Evolutionary conservation across 2,797 vertebrate species (phyloP).

Genomic region (Scleropages formosus): DNA sequence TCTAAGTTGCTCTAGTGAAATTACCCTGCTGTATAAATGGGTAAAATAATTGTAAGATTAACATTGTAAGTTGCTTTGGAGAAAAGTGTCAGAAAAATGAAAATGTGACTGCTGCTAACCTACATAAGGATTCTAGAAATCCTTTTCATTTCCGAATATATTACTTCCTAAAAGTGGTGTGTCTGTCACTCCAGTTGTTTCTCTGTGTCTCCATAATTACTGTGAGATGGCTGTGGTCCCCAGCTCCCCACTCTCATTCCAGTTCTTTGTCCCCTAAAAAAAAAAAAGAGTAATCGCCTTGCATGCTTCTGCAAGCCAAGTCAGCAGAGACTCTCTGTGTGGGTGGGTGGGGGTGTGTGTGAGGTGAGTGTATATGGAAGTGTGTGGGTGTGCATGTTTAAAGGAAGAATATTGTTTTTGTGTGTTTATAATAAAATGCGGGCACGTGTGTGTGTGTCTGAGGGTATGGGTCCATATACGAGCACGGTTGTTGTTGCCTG

Average conservation of each 20-base stretch:
- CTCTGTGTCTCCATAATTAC: slow-evolving; percentile 21
- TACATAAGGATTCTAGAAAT: background rate
- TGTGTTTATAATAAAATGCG: no score
- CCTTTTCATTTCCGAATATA: slow-evolving; percentile 6
- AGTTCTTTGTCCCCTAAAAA: slow-evolving; percentile 2
- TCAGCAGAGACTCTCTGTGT: background rate
- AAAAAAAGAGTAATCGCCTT: slow-evolving; percentile 13
- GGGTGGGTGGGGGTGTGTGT: no score
- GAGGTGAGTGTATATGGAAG: no score
- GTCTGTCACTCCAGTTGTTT: background rate
- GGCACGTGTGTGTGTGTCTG: background rate
- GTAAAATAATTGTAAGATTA: no score
- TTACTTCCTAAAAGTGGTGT: background rate
- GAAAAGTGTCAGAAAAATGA: background rate
- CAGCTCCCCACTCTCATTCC: slow-evolving; percentile 7
- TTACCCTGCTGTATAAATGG: no score
- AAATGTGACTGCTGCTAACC: background rate
- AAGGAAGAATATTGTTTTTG: no score
- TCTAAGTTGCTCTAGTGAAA: no score
- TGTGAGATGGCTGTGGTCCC: background rate
- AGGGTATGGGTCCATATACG: background rate
- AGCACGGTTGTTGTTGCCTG: background rate
- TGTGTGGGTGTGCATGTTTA: no score
- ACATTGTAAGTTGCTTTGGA: no score
- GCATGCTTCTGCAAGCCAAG: background rate